These are phyloP conservation scores for Saxidomus purpurata DNA, from an alignment of 1,140 invertebrate genomes.

Conservation along the genomic window DNA sequence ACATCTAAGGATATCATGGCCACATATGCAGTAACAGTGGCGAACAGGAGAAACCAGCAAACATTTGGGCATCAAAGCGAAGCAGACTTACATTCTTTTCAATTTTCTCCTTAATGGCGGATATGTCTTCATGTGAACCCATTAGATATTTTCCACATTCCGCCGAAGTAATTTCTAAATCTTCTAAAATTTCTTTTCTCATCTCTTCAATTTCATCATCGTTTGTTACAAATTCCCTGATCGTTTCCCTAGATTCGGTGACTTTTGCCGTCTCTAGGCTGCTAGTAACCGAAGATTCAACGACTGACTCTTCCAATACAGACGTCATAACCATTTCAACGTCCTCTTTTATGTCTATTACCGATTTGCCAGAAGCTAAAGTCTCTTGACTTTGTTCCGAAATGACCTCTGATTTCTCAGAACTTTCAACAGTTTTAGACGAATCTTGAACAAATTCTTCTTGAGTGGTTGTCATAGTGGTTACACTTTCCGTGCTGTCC, in stretches of 20 bases:
- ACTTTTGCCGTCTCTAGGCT: constrained; percentile 39
- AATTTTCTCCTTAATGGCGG: constrained; percentile 5
- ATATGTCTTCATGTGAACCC: constrained; percentile 48
- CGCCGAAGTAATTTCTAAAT: constrained; percentile 32
- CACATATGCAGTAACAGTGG: background rate
- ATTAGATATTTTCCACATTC: constrained; percentile 57
- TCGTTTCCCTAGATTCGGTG: constrained; percentile 40
- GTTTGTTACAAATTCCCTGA: constrained; percentile 51
- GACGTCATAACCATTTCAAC: background rate
- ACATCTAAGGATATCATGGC: background rate
- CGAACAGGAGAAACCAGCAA: background rate
- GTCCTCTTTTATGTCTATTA: background rate
- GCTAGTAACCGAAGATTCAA: background rate
- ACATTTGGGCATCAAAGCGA: background rate
- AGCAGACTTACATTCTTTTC: constrained; percentile 24
- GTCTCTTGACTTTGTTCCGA: constrained; percentile 12
- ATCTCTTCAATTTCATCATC: constrained; percentile 56
- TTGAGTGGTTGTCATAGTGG: background rate
- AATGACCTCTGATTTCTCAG: background rate
- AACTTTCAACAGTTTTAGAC: background rate
- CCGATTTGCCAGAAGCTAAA: constrained; percentile 6
- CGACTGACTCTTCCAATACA: background rate
- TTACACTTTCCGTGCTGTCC: background rate
- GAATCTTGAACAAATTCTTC: background rate
- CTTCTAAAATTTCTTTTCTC: constrained; percentile 57